A percentile compares a stretch with the other conserved stretches of the same genome.
phyloP scores from a whole-genome alignment of 2,797 vertebrate species.

The Danio aesculapii region DNA sequence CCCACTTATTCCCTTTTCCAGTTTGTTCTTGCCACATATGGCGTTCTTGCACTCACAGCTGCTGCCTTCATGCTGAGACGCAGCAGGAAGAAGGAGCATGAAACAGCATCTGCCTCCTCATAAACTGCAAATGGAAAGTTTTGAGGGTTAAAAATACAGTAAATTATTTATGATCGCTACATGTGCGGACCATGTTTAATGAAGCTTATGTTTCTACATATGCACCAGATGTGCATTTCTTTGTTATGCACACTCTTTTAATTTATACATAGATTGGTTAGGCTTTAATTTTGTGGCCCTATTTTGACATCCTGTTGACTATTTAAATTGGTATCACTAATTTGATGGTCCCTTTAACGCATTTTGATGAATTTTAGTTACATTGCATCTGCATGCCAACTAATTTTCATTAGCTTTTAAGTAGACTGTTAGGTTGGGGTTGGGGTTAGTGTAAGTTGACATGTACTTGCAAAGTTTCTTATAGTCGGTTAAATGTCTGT shows the following conservation, averaged over 20 bases:
- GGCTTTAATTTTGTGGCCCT: too few species aligned
- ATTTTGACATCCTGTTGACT: too few species aligned
- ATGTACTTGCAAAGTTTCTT: too few species aligned
- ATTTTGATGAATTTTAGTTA: too few species aligned
- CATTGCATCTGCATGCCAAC: too few species aligned
- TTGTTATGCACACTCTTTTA: not conserved
- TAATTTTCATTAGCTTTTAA: too few species aligned
- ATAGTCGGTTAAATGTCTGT: too few species aligned
- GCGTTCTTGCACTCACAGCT: conserved; percentile 60
- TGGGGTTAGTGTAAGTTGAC: too few species aligned
- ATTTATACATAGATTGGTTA: too few species aligned
- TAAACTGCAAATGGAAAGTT: conserved; percentile 24
- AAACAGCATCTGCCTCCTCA: conserved; percentile 52
- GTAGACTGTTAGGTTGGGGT: too few species aligned
- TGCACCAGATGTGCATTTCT: not conserved
- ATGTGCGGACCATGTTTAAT: not conserved
- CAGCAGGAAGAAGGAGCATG: conserved; percentile 56
- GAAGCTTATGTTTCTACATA: not conserved
- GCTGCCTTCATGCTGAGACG: conserved; percentile 63
- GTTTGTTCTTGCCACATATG: conserved; percentile 72
- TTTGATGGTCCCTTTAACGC: too few species aligned
- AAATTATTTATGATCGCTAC: conserved; percentile 5
- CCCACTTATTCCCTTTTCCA: conserved; percentile 51
- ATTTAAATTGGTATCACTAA: too few species aligned
- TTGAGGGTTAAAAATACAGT: conserved; percentile 18